Evolutionary conservation across 2,797 vertebrate genomes (phyloP), one percentile per base, ranked within the genome.

Genomic region (Florisuga fusca): DNA sequence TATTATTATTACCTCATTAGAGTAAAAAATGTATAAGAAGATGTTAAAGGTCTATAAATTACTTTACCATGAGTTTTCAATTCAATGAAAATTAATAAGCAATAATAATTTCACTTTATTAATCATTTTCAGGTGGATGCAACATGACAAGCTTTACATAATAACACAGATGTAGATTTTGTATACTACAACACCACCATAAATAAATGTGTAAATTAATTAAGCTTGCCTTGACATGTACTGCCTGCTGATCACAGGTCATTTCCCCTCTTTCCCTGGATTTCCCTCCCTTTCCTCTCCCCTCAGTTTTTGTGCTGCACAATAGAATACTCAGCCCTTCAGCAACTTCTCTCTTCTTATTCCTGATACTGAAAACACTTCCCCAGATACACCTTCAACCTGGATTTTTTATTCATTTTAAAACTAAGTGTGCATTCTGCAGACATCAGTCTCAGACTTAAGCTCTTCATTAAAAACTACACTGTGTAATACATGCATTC

Each of bases 201-300:
- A 19, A 73, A 92, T 33, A 59, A 66, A 69, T 13, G 15, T 20
- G 18, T 10, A 68, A 72, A 9, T 45, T 59, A 76, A n/a, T 62
- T 74, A 81, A 74, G 19, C 19, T 75, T 31, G 41, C 15, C 48
- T 59, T 63, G 73, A 48, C 27, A 67, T 0, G 0, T 4, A 15
- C 3, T 38, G 34, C 3, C 59, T 69, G 43, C 26, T 73, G 29
- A 77, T 50, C 61, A 33, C 41, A 81, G 66, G 34, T 45, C 38
- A 59, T 16, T 73, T 15, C 21, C 29, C 14, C 9, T 36, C 36
- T 38, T 81, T 68, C 22, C 55, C 0, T 0, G 23, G 25, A 29
- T 20, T 62, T 23, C 31, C 21, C 16, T 57, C 18, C 27, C 22
- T 43, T 34, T 72, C 29, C 34, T 48, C 48, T 13, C 7, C 34